Base-by-base conservation (phyloP, 2,888 invertebrate genomes). In the Meteorus cinctellus region DNA sequence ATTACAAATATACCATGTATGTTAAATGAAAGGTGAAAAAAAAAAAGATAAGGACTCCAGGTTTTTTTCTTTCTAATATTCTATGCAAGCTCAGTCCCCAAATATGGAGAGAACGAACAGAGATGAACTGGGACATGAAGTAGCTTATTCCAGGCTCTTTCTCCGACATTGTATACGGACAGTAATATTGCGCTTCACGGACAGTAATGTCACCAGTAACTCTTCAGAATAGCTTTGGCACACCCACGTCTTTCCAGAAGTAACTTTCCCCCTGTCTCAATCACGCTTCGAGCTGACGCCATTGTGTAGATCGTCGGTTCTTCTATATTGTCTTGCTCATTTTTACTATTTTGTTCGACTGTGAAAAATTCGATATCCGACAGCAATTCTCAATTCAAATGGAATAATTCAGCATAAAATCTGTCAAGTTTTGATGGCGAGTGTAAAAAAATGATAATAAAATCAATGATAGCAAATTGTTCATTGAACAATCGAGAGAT, bases 201-300 rank as follows among this genome's bases (percentile, higher is more conserved):
- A 86, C 86, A 86, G 86, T 86, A 87, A 85, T 83, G 83, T 87
- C 82, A 82, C 80, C 82, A 80, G 84, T 87, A 86, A 86, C 83
- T 87, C 85, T 84, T 83, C 79, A 81, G 80, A 87, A 87, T 84
- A 84, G 84, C 83, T 84, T 86, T 87, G 86, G 86, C 87, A 85
- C 84, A 81, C 83, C 82, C 81, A 80, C 74, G 77, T 77, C 78
- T 80, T 81, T 77, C 79, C 10, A 78, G 78, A 77, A 77, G 74
- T 78, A 77, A 80, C 79, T 80, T 80, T 74, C 80, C 76, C 72
- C 78, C 77, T 80, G 76, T 77, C 77, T 77, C 79, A 81, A 80
- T 81, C 79, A 79, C 78, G 75, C 80, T 74, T 74, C 76, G 78
- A 55, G 19, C 55, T 19, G 55, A 55, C 76, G 74, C 76, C 34